A percentile compares a stretch with the other conserved stretches of the same genome.
Conservation (phyloP, 2,888 invertebrate genomes). For the Sminthurinus aureus region DNA sequence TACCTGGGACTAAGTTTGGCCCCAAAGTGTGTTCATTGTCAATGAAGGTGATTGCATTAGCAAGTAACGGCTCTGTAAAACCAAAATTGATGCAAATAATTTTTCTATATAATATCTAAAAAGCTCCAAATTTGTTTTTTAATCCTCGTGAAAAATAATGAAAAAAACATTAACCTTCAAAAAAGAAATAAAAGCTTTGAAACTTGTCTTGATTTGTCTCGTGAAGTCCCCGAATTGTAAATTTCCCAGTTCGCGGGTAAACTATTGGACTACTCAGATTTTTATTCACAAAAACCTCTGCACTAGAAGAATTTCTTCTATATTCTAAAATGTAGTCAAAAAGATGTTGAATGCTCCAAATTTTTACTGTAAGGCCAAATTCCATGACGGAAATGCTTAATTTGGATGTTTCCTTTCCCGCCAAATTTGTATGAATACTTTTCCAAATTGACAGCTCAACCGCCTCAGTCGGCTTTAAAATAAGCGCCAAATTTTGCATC, state of each 20-base stretch:
- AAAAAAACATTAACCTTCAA: too few relatives aligned
- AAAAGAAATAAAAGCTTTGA: slow-evolving; percentile 9
- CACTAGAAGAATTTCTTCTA: background rate
- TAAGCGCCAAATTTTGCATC: too few relatives aligned
- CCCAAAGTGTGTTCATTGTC: too few relatives aligned
- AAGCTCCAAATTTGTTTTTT: too few relatives aligned
- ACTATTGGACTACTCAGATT: background rate
- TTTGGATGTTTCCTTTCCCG: background rate
- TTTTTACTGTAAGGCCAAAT: background rate
- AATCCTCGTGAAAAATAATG: too few relatives aligned
- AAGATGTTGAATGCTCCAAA: background rate
- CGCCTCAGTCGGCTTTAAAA: background rate
- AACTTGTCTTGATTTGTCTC: too few relatives aligned
- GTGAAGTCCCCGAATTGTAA: background rate
- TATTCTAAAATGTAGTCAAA: background rate
- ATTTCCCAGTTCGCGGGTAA: background rate
- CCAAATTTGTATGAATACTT: too few relatives aligned
- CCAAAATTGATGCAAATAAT: too few relatives aligned
- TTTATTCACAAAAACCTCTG: background rate
- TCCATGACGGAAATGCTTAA: background rate
- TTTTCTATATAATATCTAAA: too few relatives aligned
- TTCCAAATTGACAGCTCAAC: background rate
- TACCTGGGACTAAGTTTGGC: too few relatives aligned
- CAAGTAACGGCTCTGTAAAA: too few relatives aligned
- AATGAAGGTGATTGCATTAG: too few relatives aligned